phyloP scores from a whole-genome alignment of 2,113 vertebrate species.

The Siniperca knerii region DNA sequence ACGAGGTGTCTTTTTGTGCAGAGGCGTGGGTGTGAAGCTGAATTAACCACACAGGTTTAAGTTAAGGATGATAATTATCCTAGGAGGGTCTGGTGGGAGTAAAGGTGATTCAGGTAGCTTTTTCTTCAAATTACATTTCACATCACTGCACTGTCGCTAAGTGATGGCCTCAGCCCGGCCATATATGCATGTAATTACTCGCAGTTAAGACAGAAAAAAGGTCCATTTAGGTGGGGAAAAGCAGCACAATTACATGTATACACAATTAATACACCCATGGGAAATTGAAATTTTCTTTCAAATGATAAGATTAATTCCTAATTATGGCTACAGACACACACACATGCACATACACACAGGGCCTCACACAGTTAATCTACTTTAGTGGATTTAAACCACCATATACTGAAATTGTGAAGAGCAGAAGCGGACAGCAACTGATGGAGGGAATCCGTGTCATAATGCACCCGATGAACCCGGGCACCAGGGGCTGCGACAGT shows the following conservation, averaged over 20 bases:
- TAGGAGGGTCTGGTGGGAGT: conserved; percentile 56
- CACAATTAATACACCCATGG: conserved; percentile 77
- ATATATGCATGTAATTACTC: conserved; percentile 66
- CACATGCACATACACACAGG: conserved; percentile 16
- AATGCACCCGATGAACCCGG: conserved; percentile 78
- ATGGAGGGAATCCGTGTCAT: conserved; percentile 76
- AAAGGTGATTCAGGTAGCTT: conserved; percentile 71
- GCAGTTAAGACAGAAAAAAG: conserved; percentile 53
- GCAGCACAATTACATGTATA: conserved; percentile 74
- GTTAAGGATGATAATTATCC: conserved; percentile 70
- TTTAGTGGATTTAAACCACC: conserved; percentile 57
- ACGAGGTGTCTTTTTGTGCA: conserved; percentile 21
- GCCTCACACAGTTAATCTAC: conserved; percentile 64
- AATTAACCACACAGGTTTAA: conserved; percentile 57
- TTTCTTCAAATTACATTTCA: conserved; percentile 62
- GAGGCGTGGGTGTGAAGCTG: conserved; percentile 43
- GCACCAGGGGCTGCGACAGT: rapidly evolving
- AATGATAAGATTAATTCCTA: conserved; percentile 80
- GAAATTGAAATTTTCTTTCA: conserved; percentile 78
- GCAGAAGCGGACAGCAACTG: conserved; percentile 68
- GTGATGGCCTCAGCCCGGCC: conserved; percentile 46
- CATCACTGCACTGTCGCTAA: conserved; percentile 41
- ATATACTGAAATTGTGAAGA: conserved; percentile 49
- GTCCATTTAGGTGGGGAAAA: conserved; percentile 65
- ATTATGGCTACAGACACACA: conserved; percentile 63